These are phyloP conservation scores for Heterodera filipjevi DNA, from an alignment of 2,888 invertebrate species.

Conservation along the genomic window DNA sequence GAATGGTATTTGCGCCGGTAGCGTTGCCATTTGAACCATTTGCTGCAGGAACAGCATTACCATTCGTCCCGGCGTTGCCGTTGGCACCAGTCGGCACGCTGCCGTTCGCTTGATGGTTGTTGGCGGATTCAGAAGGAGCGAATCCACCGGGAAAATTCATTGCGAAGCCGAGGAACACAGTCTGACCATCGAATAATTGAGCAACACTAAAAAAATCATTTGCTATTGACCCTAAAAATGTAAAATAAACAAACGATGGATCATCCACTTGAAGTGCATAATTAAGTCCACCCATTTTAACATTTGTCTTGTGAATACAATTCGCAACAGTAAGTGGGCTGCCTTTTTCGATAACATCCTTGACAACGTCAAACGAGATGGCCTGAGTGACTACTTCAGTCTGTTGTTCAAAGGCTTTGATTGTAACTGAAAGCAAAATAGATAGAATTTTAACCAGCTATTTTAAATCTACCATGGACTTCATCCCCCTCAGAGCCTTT, in stretches of 20 bases:
- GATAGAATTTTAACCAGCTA: too few species aligned
- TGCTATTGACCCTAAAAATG: neutral
- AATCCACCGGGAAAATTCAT: slow-evolving; percentile 36
- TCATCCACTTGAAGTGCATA: slow-evolving; percentile 38
- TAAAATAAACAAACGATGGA: neutral
- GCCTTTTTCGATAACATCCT: slow-evolving; percentile 29
- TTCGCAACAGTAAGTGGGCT: slow-evolving; percentile 46
- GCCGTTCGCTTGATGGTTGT: neutral
- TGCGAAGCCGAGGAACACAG: slow-evolving; percentile 32
- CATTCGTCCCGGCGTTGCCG: neutral
- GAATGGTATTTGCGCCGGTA: slow-evolving; percentile 38
- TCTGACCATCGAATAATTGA: slow-evolving; percentile 23
- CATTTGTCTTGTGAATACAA: slow-evolving; percentile 48
- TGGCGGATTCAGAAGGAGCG: neutral
- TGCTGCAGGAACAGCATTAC: neutral
- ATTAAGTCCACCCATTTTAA: slow-evolving; percentile 49
- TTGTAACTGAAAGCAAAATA: too few species aligned
- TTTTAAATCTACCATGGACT: slow-evolving; percentile 31
- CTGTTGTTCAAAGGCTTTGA: slow-evolving; percentile 41
- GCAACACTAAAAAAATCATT: slow-evolving; percentile 3
- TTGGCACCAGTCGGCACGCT: neutral
- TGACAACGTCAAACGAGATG: slow-evolving; percentile 41
- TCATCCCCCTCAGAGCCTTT: slow-evolving; percentile 33
- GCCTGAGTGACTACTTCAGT: slow-evolving; percentile 47
- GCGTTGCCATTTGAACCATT: slow-evolving; percentile 29